phyloP scores from a whole-genome alignment of 2,797 vertebrate species.

The Pagetopsis macropterus region DNA sequence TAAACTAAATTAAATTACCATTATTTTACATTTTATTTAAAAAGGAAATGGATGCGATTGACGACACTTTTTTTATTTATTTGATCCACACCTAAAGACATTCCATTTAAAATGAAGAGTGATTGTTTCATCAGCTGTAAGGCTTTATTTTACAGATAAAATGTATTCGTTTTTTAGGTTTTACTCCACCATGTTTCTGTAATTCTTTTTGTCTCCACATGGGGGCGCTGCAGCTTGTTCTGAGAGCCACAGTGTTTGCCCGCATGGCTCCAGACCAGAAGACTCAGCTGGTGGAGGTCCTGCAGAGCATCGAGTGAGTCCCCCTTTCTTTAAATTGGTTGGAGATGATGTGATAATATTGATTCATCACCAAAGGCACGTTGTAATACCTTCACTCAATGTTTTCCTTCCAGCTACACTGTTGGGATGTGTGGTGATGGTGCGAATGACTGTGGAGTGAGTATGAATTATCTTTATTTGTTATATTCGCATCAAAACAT shows the following conservation, averaged over 20 bases:
- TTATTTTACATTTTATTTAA: too few species aligned
- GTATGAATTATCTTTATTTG: slow-evolving; percentile 58
- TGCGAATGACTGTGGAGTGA: slow-evolving; percentile 98
- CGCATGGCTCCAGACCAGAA: slow-evolving; percentile 99
- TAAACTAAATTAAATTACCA: too few species aligned
- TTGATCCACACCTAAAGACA: too few species aligned
- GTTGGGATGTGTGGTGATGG: slow-evolving; percentile 99
- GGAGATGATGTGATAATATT: neutral
- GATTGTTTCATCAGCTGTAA: neutral
- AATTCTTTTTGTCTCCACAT: slow-evolving; percentile 51
- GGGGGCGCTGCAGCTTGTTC: slow-evolving; percentile 85
- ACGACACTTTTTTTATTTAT: too few species aligned
- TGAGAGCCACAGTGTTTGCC: slow-evolving; percentile 93
- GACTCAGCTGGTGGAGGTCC: slow-evolving; percentile 93
- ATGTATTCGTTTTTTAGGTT: neutral
- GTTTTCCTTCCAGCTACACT: slow-evolving; percentile 87
- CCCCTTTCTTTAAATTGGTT: neutral
- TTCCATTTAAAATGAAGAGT: neutral
- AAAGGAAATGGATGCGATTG: too few species aligned
- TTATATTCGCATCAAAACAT: neutral
- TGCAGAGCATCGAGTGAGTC: slow-evolving; percentile 97
- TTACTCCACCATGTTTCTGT: slow-evolving; percentile 16
- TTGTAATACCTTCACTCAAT: neutral
- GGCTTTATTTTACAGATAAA: neutral
- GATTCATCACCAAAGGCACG: neutral